Evolutionary conservation across 2,113 vertebrate genomes (phyloP).

Genomic region (Dromas ardeola): DNA sequence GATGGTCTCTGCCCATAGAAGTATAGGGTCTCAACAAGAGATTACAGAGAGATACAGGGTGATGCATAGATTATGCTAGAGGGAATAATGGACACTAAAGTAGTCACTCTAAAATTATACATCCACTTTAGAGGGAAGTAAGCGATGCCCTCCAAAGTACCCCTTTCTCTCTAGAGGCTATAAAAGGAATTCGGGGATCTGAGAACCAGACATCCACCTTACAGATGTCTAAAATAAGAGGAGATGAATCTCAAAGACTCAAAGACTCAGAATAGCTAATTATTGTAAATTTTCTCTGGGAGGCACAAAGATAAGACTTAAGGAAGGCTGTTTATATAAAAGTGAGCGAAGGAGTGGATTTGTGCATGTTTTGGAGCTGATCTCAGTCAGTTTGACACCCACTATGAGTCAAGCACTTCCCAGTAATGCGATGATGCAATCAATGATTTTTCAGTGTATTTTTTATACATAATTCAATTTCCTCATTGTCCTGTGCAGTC

Average conservation of each 20-base stretch:
- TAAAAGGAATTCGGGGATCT: neutral
- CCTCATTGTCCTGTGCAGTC: neutral
- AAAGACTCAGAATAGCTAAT: neutral
- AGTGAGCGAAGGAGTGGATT: neutral
- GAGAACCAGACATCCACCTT: neutral
- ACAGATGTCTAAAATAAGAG: neutral
- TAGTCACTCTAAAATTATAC: neutral
- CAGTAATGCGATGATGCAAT: neutral
- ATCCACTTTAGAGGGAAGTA: neutral
- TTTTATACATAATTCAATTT: neutral
- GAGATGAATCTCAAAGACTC: neutral
- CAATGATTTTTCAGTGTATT: neutral
- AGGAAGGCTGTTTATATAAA: neutral
- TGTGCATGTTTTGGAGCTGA: neutral
- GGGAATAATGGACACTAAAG: neutral
- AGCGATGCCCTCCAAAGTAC: fast-evolving
- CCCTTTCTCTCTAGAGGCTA: neutral
- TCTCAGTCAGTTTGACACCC: neutral
- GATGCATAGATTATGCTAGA: neutral
- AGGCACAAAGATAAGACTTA: neutral
- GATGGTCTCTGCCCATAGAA: neutral
- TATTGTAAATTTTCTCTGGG: neutral
- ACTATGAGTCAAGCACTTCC: neutral
- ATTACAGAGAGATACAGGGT: neutral
- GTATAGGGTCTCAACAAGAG: neutral